These are phyloP conservation scores for Bufotes viridis DNA, from an alignment of 2,797 vertebrate species.

Conservation along the genomic window DNA sequence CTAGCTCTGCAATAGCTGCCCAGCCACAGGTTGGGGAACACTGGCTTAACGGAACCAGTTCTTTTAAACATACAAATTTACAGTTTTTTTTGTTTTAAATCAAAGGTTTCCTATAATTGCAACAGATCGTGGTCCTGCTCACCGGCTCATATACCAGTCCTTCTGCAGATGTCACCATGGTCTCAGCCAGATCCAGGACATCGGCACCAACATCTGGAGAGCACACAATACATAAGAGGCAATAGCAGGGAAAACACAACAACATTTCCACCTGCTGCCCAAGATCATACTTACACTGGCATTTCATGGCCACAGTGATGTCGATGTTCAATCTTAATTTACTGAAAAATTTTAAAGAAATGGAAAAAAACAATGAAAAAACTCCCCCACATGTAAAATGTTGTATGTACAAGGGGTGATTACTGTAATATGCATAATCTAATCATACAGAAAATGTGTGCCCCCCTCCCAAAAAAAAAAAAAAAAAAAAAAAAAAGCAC, in stretches of 20 bases:
- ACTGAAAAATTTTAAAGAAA: slow-evolving; percentile 75
- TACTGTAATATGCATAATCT: no score
- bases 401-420: no score
- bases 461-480: no score
- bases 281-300: slow-evolving; percentile 89
- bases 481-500: no score
- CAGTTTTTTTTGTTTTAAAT: no score
- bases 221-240: background rate
- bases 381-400: background rate
- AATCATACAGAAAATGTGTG: no score
- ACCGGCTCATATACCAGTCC: slow-evolving; percentile 93
- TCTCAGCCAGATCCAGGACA: slow-evolving; percentile 95
- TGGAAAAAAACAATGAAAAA: background rate
- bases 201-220: slow-evolving; percentile 91
- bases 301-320: slow-evolving; percentile 97
- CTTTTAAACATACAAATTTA: no score
- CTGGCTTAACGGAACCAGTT: no score
- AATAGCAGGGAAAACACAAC: background rate
- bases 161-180: slow-evolving; percentile 91
- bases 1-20: no score
- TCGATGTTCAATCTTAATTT: slow-evolving; percentile 97
- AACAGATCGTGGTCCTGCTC: slow-evolving; percentile 65
- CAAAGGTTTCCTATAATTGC: no score
- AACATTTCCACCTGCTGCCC: background rate
- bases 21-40: no score